phyloP scores from a whole-genome alignment of 2,113 vertebrate genomes.

The Poeciliopsis prolifica region DNA sequence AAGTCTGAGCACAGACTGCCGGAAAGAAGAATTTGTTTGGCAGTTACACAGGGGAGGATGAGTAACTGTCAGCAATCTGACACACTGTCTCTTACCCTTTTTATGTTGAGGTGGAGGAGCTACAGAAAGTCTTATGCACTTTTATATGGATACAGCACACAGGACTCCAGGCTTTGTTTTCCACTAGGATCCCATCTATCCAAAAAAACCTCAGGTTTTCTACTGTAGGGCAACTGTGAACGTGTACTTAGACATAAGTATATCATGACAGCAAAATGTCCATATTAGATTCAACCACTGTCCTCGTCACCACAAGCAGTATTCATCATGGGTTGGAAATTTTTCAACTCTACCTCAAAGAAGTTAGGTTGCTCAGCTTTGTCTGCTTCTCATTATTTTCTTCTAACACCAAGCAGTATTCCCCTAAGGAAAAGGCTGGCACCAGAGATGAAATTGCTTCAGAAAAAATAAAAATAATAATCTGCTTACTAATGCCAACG shows the following conservation, averaged over 20 bases:
- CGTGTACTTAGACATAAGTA: not conserved
- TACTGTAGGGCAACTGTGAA: not conserved
- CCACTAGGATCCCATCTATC: not conserved
- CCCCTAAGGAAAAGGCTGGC: no score
- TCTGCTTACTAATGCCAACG: no score
- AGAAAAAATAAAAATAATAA: no score
- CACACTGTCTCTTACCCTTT: not conserved
- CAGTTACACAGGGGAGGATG: not conserved
- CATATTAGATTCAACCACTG: not conserved
- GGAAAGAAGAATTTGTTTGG: conserved; percentile 15
- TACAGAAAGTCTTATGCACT: not conserved
- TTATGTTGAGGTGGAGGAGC: not conserved
- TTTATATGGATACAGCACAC: conserved; percentile 7
- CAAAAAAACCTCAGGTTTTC: not conserved
- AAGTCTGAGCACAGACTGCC: not conserved
- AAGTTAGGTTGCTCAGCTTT: not conserved
- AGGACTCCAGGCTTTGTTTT: not conserved
- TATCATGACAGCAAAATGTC: not conserved
- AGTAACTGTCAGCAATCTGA: conserved; percentile 22
- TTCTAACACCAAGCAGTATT: not conserved
- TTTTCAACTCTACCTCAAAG: not conserved
- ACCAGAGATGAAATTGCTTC: no score
- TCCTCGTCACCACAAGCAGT: not conserved
- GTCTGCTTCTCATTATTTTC: not conserved
- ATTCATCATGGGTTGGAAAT: not conserved